Evolutionary conservation across 2,888 invertebrate genomes (phyloP).

Genomic region (Rhaphigaster nebulosa): DNA sequence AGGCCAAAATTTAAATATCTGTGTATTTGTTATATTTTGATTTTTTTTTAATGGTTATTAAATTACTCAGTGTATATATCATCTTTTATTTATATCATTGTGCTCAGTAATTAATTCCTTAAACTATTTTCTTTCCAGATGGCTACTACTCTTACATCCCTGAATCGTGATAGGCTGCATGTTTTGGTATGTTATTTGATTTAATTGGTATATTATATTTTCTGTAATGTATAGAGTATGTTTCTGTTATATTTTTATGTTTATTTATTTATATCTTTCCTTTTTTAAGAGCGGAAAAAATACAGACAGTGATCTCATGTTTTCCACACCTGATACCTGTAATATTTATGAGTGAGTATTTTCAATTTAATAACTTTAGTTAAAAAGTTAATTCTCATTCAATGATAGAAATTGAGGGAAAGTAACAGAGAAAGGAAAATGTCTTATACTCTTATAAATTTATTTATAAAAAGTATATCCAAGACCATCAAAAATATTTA

Average conservation of each 20-base stretch:
- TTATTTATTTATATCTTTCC: background rate
- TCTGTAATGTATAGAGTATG: background rate
- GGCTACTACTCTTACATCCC: constrained; percentile 40
- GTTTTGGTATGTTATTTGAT: constrained; percentile 46
- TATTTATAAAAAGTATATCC: background rate
- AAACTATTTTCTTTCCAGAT: constrained; percentile 37
- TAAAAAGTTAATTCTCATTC: background rate
- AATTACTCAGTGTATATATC: too few species aligned
- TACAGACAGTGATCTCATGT: constrained; percentile 55
- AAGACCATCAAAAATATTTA: background rate
- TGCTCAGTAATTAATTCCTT: background rate
- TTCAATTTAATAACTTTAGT: background rate
- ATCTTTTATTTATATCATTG: too few species aligned
- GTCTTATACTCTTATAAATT: background rate
- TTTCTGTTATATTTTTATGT: background rate
- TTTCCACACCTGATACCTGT: constrained; percentile 43
- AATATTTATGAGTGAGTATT: constrained; percentile 47
- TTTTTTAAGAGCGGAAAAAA: constrained; percentile 57
- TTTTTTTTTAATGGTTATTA: too few species aligned
- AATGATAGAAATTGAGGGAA: background rate
- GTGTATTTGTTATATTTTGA: too few species aligned
- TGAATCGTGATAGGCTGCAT: constrained; percentile 32
- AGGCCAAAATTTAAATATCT: too few species aligned
- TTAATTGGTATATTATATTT: background rate
- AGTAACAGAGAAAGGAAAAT: background rate